These are phyloP conservation scores for Arion vulgaris DNA, from an alignment of 1,140 invertebrate genomes.

Conservation along the genomic window DNA sequence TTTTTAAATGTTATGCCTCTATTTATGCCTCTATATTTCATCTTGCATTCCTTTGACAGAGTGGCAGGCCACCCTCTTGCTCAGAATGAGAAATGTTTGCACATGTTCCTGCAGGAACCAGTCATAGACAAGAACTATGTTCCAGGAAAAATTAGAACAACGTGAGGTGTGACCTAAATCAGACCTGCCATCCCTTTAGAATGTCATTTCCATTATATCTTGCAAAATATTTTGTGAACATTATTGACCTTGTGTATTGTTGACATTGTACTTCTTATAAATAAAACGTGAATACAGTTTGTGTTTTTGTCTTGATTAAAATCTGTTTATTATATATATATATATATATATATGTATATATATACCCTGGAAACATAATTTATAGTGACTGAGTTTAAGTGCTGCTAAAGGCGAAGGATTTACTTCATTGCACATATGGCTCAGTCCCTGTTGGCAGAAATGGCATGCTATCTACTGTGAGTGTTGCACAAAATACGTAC, in stretches of 20 bases:
- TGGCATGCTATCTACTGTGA: too few species aligned
- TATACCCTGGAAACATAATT: too few species aligned
- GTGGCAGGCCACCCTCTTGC: constrained; percentile 99
- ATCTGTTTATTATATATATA: neutral
- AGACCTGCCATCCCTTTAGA: neutral
- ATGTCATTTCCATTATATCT: neutral
- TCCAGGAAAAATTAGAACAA: constrained; percentile 97
- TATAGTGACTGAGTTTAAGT: too few species aligned
- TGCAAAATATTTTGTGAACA: neutral
- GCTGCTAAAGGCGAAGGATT: too few species aligned
- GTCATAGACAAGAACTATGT: constrained; percentile 99
- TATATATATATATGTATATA: too few species aligned
- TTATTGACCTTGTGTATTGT: neutral
- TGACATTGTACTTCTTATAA: neutral
- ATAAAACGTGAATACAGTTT: neutral
- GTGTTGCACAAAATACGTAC: too few species aligned
- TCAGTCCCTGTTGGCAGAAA: too few species aligned
- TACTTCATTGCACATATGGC: too few species aligned
- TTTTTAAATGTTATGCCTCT: too few species aligned
- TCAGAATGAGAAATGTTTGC: constrained; percentile 98
- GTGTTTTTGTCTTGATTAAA: neutral
- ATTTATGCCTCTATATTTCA: too few species aligned
- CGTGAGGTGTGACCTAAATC: neutral
- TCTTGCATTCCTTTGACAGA: constrained; percentile 76
- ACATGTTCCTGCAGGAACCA: constrained; percentile 99